Base-by-base conservation (phyloP, 1,140 invertebrate species). In the Babylonia areolata region DNA sequence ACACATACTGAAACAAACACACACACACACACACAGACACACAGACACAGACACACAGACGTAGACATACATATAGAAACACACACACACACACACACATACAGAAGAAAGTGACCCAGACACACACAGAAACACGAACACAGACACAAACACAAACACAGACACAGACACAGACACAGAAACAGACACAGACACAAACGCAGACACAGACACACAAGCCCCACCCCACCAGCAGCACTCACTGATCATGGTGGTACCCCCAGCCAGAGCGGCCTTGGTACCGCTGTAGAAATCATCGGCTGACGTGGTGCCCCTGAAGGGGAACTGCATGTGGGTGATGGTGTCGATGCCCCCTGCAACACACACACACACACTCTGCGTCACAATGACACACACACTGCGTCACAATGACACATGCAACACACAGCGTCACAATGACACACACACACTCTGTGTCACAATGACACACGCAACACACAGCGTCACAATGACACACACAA, bases 171-270 rank as follows among this genome's bases (percentile, higher is more conserved):
- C 31, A 75, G 3, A 35, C 31, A 75, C 33, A 35, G 15, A 75
- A 35, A 75, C 15, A 75, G 12, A 75, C 23, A 75, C 23, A 75
- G 2, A 35, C 73, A 75, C 31, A 75, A 3, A 35, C 15, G 28
- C 31, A 75, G 31, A 75, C 1, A 37, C 5, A 75, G 33, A 75
- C 73, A 75, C 9, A 75, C 73, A 75, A 3, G 17, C 73, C n/a
- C 33, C 31, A 33, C 73, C 5, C 31, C 33, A 9, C 6, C 73
- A 75, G 15, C 37, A 23, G 46, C 42, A 94, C 94, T 94, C 94
- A 97, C 97, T 96, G 88, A 98, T 97, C 95, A 97, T 98, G 2
- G 98, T 98, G 12, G 97, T 98, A 85, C 97, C 98, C 79, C 98
- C 98, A 86, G 98, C 97, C 1, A 98, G 94, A 2, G 97, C 98